phyloP scores from a whole-genome alignment of 1,140 invertebrate genomes.

The Drosophila micromelanica region DNA sequence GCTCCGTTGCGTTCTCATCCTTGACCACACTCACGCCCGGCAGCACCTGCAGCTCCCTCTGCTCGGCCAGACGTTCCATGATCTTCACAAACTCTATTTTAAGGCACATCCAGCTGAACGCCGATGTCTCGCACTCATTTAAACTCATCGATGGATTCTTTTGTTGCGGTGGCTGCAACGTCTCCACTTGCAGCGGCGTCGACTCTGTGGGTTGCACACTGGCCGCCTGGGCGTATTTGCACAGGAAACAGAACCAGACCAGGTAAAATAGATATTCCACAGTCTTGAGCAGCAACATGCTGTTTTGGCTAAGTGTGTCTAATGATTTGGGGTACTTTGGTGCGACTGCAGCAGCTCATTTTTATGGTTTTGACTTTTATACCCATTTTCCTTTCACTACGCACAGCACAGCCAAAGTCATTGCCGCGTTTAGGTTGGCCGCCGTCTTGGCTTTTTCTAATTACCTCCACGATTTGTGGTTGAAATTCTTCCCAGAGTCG shows the following conservation, averaged over 20 bases:
- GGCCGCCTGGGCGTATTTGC: constrained; percentile 66
- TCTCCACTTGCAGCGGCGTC: constrained; percentile 25
- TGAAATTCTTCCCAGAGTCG: constrained; percentile 80
- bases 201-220: constrained; percentile 56
- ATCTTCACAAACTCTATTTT: constrained; percentile 92
- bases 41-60: constrained; percentile 85
- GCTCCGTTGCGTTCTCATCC: constrained; percentile 86
- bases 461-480: constrained; percentile 78
- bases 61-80: constrained; percentile 88
- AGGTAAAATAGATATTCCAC: constrained; percentile 77
- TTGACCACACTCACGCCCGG: constrained; percentile 90
- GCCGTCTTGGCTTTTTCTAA: constrained; percentile 68
- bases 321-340: constrained; percentile 32
- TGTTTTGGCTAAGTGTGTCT: constrained; percentile 40
- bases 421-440: constrained; percentile 45
- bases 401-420: constrained; percentile 55
- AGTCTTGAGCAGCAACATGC: constrained; percentile 69
- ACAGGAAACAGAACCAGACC: constrained; percentile 66
- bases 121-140: constrained; percentile 87
- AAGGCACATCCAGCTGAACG: constrained; percentile 90
- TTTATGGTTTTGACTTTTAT: constrained; percentile 68
- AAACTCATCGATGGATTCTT: constrained; percentile 24
- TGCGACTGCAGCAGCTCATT: constrained; percentile 60
- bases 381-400: constrained; percentile 78
- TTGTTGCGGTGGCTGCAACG: constrained; percentile 38